Evolutionary conservation across 2,888 invertebrate genomes (phyloP), one percentile per base, ranked within the genome.

Genomic region (Philereme transversata): DNA sequence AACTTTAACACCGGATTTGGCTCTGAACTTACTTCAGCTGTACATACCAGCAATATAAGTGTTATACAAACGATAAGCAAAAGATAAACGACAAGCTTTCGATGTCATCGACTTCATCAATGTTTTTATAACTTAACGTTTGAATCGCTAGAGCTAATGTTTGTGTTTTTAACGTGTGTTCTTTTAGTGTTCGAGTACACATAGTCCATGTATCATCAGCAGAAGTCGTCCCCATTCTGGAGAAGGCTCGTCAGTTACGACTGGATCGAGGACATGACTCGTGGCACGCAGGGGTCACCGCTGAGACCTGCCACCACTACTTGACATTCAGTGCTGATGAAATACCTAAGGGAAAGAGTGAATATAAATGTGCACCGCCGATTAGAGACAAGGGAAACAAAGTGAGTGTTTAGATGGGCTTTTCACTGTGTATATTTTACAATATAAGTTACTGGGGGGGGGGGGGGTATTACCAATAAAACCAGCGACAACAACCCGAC

Each of bases 241-340:
- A 87, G 43, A 79, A 90, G 51, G 93, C 94, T 2, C 93, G 94
- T 54, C 71, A 74, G 63, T 71, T 56, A 65, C 85, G 75, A 81
- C 84, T 58, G 77, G 87, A 56, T 74, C 85, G 57, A 67, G 96
- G 96, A 51, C 93, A 94, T 70, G 76, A 73, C 34, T 82, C 76
- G 0, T 91, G 90, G 75, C 93, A 94, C 4, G 92, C 88, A 0
- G 93, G 93, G 0, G 84, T 96, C 60, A 95, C 95, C 0, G 95
- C 94, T 0, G 96, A 96, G 82, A 96, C 96, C 1, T 96, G 96
- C 76, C 95, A 95, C 69, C 96, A 96, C 79, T 96, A 96, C 79
- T 84, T 96, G 35, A 90, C 93, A 0, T 83, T 96, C 38, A 87
- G 90, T 47, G 93, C 96, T 0, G 95, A 95, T 70, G 88, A 94